A percentile compares a stretch with the other conserved stretches of the same genome.
Conservation (phyloP, 2,797 vertebrate species). For the Chrysocyon brachyurus region DNA sequence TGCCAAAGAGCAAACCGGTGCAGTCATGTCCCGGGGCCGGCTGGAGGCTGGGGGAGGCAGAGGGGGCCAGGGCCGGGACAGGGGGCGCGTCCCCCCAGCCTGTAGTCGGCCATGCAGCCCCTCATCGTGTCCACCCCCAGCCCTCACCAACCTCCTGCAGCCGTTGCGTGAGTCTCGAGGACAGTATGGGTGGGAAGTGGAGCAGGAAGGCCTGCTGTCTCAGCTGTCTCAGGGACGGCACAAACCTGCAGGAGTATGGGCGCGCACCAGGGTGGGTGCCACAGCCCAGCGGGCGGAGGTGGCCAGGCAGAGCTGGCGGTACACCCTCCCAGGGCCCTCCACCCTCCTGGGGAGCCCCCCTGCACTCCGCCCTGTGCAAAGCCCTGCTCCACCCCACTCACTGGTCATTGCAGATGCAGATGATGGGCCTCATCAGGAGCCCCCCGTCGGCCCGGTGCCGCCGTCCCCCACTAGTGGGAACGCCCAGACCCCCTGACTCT, state of each 20-base stretch:
- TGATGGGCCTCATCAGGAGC: constrained; percentile 93
- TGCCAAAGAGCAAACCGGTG: neutral
- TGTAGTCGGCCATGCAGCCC: fast-evolving
- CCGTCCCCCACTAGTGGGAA: constrained; percentile 73
- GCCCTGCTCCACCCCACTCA: constrained; percentile 84
- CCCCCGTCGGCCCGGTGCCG: constrained; percentile 91
- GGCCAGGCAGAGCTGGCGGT: neutral
- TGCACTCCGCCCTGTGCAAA: too few relatives aligned
- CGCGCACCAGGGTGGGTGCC: fast-evolving
- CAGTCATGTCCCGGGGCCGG: neutral
- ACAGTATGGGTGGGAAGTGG: constrained; percentile 92
- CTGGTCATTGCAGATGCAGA: constrained; percentile 99
- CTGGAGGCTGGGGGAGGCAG: too few relatives aligned
- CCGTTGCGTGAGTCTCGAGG: constrained; percentile 94
- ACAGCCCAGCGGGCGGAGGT: too few relatives aligned
- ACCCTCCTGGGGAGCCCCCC: neutral
- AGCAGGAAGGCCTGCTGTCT: constrained; percentile 96
- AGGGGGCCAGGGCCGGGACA: fast-evolving
- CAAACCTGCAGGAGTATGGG: constrained; percentile 89
- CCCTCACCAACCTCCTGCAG: constrained; percentile 91
- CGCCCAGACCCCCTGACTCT: fast-evolving
- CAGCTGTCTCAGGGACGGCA: constrained; percentile 93
- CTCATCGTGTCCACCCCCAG: fast-evolving
- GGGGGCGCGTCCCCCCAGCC: neutral
- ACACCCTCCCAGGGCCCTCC: neutral